Evolutionary conservation across 2,797 vertebrate genomes (phyloP), one percentile per base, ranked within the genome.

Genomic region (Trichosurus vulpecula): DNA sequence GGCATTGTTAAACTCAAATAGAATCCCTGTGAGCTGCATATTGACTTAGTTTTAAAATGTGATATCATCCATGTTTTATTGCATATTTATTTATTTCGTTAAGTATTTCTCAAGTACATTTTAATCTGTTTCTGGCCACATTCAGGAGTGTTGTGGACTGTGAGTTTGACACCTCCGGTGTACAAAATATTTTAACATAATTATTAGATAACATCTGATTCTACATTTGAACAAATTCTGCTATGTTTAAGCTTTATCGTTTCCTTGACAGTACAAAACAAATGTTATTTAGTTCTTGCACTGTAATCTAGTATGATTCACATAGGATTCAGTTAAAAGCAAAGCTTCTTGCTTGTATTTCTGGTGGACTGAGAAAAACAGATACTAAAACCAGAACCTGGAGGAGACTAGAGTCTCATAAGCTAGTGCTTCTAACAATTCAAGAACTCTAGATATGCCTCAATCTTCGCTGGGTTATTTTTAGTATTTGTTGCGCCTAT

Each of bases 401-500:
- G 41, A 16, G 25, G 35, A 87, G 41, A 30, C 51, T 92, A 91
- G 61, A 91, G 74, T 54, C 47, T 93, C 91, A 89, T 97, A 94
- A 92, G 1, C 29, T 27, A 91, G 30, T 93, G 53, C 94, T 97
- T 98, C 95, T 0, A 0, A 41, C 30, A 91, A 52, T 91, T 97
- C 91, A 95, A 97, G 91, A 98, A 97, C 29, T 27, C 95, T 95
- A 97, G 96, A 92, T 97, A 97, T 89, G 91, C 96, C 93, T 98
- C 97, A 91, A 3, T 95, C 97, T 90, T 97, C 96, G 4, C 96
- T 94, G 0, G 0, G 93, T 97, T 99, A 99, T 98, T 98, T 99
- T 98, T 98, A 99, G 98, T 96, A 92, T 93, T 56, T 90, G 91
- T 97, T 97, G 97, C 98, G 98, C 97, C 96, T 98, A 92, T 98